These are phyloP conservation scores for Lepidurus apus DNA, from an alignment of 1,140 invertebrate genomes.

Conservation along the genomic window DNA sequence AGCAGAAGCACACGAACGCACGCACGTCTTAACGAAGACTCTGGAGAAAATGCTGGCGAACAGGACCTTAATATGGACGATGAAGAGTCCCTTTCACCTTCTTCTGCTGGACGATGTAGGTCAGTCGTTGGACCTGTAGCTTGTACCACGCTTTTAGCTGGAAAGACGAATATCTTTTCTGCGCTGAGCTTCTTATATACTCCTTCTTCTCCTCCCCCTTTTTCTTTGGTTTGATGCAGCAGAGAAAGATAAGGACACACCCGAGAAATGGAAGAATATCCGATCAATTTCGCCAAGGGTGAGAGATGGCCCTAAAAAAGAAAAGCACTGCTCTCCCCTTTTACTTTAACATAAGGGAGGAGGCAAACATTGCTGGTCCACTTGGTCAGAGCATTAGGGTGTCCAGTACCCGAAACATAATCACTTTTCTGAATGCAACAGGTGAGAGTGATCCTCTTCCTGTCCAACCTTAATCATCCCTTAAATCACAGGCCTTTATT, in stretches of 20 bases:
- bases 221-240: too few relatives aligned
- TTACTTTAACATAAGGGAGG: too few relatives aligned
- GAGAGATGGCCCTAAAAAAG: not conserved
- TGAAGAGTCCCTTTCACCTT: slow-evolving; percentile 7
- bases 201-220: not conserved
- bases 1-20: not conserved
- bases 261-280: too few relatives aligned
- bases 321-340: not conserved
- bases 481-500: too few relatives aligned
- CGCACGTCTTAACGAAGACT: not conserved
- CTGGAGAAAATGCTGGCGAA: not conserved
- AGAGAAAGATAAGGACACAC: too few relatives aligned
- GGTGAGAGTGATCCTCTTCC: too few relatives aligned
- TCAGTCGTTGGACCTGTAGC: slow-evolving; percentile 3
- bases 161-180: not conserved
- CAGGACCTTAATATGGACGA: slow-evolving; percentile 15
- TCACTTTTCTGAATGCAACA: too few relatives aligned
- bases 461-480: too few relatives aligned
- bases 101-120: slow-evolving; percentile 1
- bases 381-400: too few relatives aligned
- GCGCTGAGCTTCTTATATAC: not conserved
- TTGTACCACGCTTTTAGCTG: not conserved
- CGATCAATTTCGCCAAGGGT: not conserved
- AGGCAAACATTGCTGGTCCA: too few relatives aligned
- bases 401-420: too few relatives aligned